Percentiles rank a stretch among this genome's conserved stretches.
These are phyloP conservation scores for Cheiracanthium punctorium DNA, from an alignment of 2,888 invertebrate genomes.

Conservation along the genomic window DNA sequence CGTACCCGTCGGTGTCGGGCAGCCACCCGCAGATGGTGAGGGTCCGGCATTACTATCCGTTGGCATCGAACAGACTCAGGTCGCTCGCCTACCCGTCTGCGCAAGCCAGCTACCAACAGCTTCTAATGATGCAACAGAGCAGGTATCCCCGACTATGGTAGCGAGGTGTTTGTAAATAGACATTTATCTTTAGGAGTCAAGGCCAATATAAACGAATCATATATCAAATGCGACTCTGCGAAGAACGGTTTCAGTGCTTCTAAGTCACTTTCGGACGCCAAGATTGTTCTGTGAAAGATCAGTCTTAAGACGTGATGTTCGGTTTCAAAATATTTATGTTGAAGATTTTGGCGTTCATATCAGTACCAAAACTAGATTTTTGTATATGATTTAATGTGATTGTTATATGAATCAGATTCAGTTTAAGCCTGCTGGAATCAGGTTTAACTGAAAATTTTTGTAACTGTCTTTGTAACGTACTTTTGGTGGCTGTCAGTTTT, in stretches of 20 bases:
- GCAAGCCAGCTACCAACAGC: neutral
- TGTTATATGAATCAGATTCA: neutral
- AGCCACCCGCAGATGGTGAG: neutral
- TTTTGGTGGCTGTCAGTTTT: neutral
- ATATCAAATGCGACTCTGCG: no score
- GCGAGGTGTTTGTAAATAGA: neutral
- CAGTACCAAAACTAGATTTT: neutral
- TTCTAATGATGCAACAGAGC: neutral
- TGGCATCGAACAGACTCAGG: neutral
- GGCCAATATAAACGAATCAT: no score
- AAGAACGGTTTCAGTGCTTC: no score
- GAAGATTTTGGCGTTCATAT: neutral
- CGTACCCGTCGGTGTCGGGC: neutral
- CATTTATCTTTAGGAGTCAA: no score
- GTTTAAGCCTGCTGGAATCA: neutral
- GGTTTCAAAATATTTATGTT: neutral
- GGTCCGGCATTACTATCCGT: neutral
- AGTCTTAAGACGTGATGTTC: no score
- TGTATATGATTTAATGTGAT: no score
- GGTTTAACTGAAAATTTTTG: no score
- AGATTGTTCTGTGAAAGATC: no score
- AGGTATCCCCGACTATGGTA: neutral
- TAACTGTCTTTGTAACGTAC: neutral
- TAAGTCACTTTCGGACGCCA: no score
- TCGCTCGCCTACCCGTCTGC: neutral